A percentile compares a stretch with the other conserved stretches of the same genome.
These are phyloP conservation scores for Hydractinia echinata DNA, from an alignment of 30 jellyfish, hydroid and myxozoan genomes.

Conservation along the genomic window DNA sequence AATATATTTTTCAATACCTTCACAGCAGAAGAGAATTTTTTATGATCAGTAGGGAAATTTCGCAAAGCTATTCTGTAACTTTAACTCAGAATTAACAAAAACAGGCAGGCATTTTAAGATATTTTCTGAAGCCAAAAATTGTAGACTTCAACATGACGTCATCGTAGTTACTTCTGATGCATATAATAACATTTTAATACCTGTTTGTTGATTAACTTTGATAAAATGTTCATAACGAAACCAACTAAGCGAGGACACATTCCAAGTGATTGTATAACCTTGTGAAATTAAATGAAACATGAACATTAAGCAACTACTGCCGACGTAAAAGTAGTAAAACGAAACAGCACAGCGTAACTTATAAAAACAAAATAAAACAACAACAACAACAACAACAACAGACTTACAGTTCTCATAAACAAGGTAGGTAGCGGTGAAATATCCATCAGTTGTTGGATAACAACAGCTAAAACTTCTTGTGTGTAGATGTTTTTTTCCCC, in stretches of 20 bases:
- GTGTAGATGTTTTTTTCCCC: constrained; percentile 88
- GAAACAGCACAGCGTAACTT: neutral
- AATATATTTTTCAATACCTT: too few relatives aligned
- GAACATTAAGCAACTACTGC: neutral
- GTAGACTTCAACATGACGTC: too few relatives aligned
- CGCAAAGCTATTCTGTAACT: too few relatives aligned
- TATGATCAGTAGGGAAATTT: too few relatives aligned
- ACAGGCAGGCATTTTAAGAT: too few relatives aligned
- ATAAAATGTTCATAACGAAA: constrained; percentile 86
- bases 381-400: neutral
- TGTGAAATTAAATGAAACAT: neutral
- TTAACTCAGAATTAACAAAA: too few relatives aligned
- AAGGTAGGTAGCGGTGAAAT: constrained; percentile 86
- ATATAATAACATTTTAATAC: constrained; percentile 27
- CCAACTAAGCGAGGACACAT: constrained; percentile 90
- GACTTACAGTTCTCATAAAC: constrained; percentile 94
- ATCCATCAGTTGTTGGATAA: constrained; percentile 90
- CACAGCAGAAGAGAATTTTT: too few relatives aligned
- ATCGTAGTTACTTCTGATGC: too few relatives aligned
- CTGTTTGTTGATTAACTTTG: constrained; percentile 92
- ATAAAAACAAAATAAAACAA: neutral
- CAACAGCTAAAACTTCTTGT: constrained; percentile 96
- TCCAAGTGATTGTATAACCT: constrained; percentile 92
- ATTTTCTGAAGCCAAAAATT: too few relatives aligned
- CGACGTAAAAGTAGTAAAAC: neutral